Evolutionary conservation across 1,140 invertebrate genomes (phyloP).

Genomic region (Elysia chlorotica): DNA sequence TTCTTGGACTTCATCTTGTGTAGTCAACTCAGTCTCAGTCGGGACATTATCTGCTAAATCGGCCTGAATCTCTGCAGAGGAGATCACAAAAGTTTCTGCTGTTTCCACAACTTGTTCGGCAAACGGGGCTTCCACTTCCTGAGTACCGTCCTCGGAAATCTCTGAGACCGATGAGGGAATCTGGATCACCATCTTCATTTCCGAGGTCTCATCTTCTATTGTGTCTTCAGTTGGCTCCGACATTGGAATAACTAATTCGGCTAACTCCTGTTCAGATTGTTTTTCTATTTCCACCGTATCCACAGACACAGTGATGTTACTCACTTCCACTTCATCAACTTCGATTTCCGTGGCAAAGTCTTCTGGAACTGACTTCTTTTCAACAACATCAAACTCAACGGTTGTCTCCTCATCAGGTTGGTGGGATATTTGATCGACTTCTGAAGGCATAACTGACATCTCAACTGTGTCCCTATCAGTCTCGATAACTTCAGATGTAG

Average conservation of each 20-base stretch:
- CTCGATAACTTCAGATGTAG: slow-evolving; percentile 28
- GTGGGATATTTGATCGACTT: slow-evolving; percentile 21
- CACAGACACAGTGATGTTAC: slow-evolving; percentile 20
- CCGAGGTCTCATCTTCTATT: slow-evolving; percentile 11
- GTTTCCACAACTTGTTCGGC: slow-evolving; percentile 24
- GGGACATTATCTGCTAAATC: slow-evolving; percentile 23
- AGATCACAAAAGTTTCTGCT: slow-evolving; percentile 20
- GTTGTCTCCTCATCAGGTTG: slow-evolving; percentile 22
- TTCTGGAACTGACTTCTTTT: too few relatives aligned
- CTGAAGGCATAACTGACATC: slow-evolving; percentile 3
- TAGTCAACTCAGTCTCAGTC: slow-evolving; percentile 21
- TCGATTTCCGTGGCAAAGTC: too few relatives aligned
- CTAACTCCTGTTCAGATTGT: slow-evolving; percentile 24
- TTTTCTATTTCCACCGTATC: slow-evolving; percentile 22
- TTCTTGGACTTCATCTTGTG: slow-evolving; percentile 32
- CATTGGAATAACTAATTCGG: background rate
- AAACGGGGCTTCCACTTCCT: slow-evolving; percentile 22
- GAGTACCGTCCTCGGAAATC: slow-evolving; percentile 22
- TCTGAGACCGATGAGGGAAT: slow-evolving; percentile 21
- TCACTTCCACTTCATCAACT: slow-evolving; percentile 13
- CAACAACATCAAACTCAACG: slow-evolving; percentile 8
- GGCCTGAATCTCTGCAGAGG: slow-evolving; percentile 26
- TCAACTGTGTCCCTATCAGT: slow-evolving; percentile 25
- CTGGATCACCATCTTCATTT: slow-evolving; percentile 25
- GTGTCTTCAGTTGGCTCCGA: slow-evolving; percentile 11